These are phyloP conservation scores for Ptiloglossa arizonensis DNA, from an alignment of 1,140 invertebrate genomes.

Conservation along the genomic window DNA sequence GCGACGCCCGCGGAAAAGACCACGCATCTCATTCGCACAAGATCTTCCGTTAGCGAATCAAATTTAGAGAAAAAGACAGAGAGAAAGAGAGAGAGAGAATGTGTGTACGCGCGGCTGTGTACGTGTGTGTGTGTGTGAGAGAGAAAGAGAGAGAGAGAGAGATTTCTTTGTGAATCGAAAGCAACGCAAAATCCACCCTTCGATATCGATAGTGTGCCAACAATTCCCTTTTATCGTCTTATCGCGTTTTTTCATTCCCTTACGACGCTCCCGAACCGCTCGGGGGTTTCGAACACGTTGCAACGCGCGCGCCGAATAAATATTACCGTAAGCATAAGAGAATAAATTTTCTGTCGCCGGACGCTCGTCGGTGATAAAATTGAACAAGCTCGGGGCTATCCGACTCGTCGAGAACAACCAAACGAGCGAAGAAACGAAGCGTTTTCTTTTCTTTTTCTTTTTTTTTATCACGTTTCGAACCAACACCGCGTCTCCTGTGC, in stretches of 20 bases:
- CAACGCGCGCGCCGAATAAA: neutral
- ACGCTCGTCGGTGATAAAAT: neutral
- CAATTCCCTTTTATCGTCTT: slow-evolving; percentile 62
- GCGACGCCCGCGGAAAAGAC: slow-evolving; percentile 43
- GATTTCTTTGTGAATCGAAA: slow-evolving; percentile 42
- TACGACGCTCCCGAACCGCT: slow-evolving; percentile 22
- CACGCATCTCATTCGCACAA: slow-evolving; percentile 61
- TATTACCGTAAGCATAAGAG: slow-evolving; percentile 6
- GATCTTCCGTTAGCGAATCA: slow-evolving; percentile 66
- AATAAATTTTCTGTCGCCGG: neutral
- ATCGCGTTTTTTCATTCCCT: slow-evolving; percentile 50
- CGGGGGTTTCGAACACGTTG: slow-evolving; percentile 28
- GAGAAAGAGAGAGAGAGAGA: slow-evolving; percentile 37
- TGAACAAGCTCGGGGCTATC: neutral
- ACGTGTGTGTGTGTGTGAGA: neutral
- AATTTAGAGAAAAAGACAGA: slow-evolving; percentile 46
- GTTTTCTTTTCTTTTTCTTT: too few relatives aligned
- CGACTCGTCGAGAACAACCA: neutral
- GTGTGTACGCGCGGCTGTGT: too few relatives aligned
- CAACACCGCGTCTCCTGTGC: too few relatives aligned
- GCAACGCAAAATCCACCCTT: slow-evolving; percentile 61
- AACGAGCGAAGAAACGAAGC: neutral
- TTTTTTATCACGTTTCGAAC: too few relatives aligned
- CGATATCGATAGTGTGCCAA: slow-evolving; percentile 80
- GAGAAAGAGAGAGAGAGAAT: neutral